Percentiles rank a stretch among this genome's conserved stretches.
Conservation (phyloP, 2,888 invertebrate genomes). For the Parochlus steinenii region DNA sequence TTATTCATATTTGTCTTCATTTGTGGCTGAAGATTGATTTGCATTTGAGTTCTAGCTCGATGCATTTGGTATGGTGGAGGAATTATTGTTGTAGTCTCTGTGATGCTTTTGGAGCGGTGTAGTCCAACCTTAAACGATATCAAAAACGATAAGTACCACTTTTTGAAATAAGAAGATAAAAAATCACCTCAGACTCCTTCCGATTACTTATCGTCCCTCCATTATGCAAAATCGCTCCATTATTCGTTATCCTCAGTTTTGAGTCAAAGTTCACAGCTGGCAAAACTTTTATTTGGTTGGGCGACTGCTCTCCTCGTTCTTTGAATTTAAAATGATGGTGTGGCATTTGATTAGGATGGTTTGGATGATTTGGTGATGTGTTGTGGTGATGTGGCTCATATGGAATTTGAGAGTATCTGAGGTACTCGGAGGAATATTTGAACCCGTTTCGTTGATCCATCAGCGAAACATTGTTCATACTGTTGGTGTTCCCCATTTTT, state of each 20-base stretch:
- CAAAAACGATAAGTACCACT: neutral
- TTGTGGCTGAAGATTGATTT: constrained; percentile 6
- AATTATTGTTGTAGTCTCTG: constrained; percentile 7
- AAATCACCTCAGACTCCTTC: constrained; percentile 19
- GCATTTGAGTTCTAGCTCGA: constrained; percentile 12
- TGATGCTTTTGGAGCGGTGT: constrained; percentile 13
- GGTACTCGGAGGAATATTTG: constrained; percentile 6
- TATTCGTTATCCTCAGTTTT: constrained; percentile 58
- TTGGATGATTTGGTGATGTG: too few species aligned
- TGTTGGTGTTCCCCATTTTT: constrained; percentile 12
- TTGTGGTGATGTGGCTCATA: constrained; percentile 6
- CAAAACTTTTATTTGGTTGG: constrained; percentile 38
- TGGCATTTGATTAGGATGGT: constrained; percentile 2
- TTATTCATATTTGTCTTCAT: constrained; percentile 3
- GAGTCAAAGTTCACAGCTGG: constrained; percentile 50
- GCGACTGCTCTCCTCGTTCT: neutral
- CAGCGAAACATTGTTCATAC: constrained; percentile 11
- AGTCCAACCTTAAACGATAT: constrained; percentile 9
- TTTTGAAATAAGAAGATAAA: neutral
- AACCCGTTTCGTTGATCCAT: constrained; percentile 8
- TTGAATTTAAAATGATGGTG: constrained; percentile 5
- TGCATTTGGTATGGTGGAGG: constrained; percentile 8
- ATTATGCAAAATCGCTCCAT: constrained; percentile 65
- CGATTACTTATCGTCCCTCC: constrained; percentile 70
- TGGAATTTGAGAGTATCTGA: constrained; percentile 11